Percentiles rank a stretch among this genome's conserved stretches.
Evolutionary conservation across 2,888 invertebrate species (phyloP).

Genomic region (Myopa testacea): DNA sequence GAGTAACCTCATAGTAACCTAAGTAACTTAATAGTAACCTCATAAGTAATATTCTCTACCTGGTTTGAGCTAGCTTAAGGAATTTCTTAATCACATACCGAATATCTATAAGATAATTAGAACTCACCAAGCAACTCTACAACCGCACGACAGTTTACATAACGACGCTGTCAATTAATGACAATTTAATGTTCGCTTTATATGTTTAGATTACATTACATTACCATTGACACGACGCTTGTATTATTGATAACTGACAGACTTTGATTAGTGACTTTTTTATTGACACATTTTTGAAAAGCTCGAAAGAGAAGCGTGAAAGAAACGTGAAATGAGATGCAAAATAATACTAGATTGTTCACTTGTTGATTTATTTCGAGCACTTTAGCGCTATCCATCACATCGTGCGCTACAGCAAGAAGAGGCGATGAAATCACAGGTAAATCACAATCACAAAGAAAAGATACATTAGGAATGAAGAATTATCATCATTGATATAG

Average conservation of each 20-base stretch:
- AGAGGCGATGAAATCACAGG: conserved; percentile 16
- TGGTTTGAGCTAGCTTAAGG: too few relatives aligned
- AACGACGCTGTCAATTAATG: conserved; percentile 37
- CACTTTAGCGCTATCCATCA: not conserved
- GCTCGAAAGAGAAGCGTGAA: not conserved
- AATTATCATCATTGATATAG: conserved; percentile 20
- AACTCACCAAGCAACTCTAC: too few relatives aligned
- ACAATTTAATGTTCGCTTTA: conserved; percentile 36
- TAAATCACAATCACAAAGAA: too few relatives aligned
- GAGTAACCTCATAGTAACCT: too few relatives aligned
- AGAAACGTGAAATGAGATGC: conserved; percentile 1
- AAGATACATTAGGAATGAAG: not conserved
- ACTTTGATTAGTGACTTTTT: conserved; percentile 35
- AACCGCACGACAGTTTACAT: not conserved
- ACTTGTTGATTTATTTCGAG: not conserved
- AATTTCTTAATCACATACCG: too few relatives aligned
- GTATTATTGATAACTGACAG: conserved; percentile 36
- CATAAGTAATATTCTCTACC: too few relatives aligned
- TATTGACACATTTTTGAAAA: conserved; percentile 24
- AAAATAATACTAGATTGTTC: not conserved
- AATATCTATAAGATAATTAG: too few relatives aligned
- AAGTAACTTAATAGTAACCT: too few relatives aligned
- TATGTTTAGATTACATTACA: conserved; percentile 21
- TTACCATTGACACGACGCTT: conserved; percentile 31
- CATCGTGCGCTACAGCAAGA: not conserved